Evolutionary conservation across 2,888 invertebrate genomes (phyloP).

Genomic region (Anodontia alba): DNA sequence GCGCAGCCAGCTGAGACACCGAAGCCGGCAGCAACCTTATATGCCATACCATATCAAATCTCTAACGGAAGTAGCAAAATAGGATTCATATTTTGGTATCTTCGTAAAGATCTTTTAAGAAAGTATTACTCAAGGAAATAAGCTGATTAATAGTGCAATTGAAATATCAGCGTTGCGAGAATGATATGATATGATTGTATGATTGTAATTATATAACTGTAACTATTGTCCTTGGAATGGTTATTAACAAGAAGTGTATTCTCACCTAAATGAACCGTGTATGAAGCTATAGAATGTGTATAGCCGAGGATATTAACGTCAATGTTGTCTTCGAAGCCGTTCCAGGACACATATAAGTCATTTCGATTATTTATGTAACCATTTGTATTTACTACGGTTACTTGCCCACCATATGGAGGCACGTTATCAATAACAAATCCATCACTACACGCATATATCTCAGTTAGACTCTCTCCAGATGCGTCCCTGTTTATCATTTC

Average conservation of each 20-base stretch:
- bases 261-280: background rate
- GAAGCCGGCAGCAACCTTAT: too few relatives aligned
- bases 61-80: too few relatives aligned
- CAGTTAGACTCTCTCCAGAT: slow-evolving; percentile 26
- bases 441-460: slow-evolving; percentile 33
- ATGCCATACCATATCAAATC: too few relatives aligned
- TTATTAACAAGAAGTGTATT: background rate
- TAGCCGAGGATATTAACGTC: background rate
- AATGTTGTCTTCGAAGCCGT: background rate
- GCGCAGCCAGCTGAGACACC: too few relatives aligned
- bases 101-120: too few relatives aligned
- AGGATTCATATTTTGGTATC: too few relatives aligned
- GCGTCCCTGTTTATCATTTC: slow-evolving; percentile 25
- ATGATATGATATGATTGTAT: background rate
- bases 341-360: background rate
- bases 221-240: background rate
- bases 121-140: too few relatives aligned
- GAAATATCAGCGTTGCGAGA: too few relatives aligned
- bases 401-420: slow-evolving; percentile 13
- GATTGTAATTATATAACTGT: too few relatives aligned
- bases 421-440: slow-evolving; percentile 34
- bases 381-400: background rate
- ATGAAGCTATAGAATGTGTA: background rate
- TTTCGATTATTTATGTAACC: background rate
- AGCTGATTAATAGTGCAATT: too few relatives aligned